A percentile compares a stretch with the other conserved stretches of the same genome.
phyloP scores from a whole-genome alignment of 37 sponge, comb jelly and placozoan species.

The Haliclona indistincta region DNA sequence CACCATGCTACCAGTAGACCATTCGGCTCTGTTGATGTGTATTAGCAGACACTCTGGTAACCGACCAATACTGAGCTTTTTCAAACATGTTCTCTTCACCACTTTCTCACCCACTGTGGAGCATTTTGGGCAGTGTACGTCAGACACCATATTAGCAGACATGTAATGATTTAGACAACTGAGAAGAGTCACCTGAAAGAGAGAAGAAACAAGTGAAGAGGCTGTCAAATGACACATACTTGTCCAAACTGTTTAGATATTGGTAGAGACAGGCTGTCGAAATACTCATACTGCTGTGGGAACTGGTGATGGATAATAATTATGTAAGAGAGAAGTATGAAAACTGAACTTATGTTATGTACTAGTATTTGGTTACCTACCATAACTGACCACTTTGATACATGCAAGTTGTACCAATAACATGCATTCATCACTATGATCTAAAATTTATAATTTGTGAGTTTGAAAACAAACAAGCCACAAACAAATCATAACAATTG shows the following conservation, averaged over 20 bases:
- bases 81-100: constrained; percentile 21
- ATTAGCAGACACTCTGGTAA: constrained; percentile 72
- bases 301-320: constrained; percentile 32
- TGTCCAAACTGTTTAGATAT: background rate
- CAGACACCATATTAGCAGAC: constrained; percentile 43
- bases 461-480: no score
- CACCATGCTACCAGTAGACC: constrained; percentile 40
- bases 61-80: constrained; percentile 46
- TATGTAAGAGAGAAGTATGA: background rate
- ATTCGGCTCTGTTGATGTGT: constrained; percentile 70
- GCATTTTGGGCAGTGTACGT: constrained; percentile 61
- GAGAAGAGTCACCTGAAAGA: constrained; percentile 51
- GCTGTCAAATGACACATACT: background rate
- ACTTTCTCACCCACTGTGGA: constrained; percentile 19
- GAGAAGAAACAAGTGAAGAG: background rate
- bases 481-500: no score
- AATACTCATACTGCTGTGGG: constrained; percentile 55
- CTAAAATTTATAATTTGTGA: no score
- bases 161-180: constrained; percentile 55
- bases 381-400: no score
- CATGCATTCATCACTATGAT: no score
- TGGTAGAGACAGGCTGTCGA: constrained; percentile 75
- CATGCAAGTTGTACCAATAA: no score
- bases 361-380: background rate
- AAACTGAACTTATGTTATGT: background rate